Base-by-base conservation (phyloP, 2,797 vertebrate species). In the Pampus argenteus region DNA sequence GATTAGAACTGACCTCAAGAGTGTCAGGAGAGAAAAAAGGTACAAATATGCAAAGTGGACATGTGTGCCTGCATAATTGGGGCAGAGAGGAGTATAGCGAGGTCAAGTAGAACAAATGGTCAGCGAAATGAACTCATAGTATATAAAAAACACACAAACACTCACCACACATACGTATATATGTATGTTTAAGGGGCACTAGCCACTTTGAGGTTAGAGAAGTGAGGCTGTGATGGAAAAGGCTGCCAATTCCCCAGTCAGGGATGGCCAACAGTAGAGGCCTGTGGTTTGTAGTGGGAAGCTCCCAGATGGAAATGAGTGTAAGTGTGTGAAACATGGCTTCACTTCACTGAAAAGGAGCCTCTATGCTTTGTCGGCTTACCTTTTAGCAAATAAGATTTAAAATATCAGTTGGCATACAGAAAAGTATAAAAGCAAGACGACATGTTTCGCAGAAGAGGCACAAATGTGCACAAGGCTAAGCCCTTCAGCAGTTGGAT, bases 401-500 rank as follows among this genome's bases (percentile, higher is more conserved):
- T 66, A n/a, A 86, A 84, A 79, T 79, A 66, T 81, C 61, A 82
- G 36, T 51, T 28, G 61, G 60, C 31, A 59, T 73, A 44, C 54
- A 74, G 57, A 71, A 73, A 82, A 80, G 40, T 72, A 73, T 51
- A 58, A 82, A 82, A 70, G 61, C 51, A 45, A 88, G 38, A 55
- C 1, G 13, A 31, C 20, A 1, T 74, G 65, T 78, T 83, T 84
- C 64, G 62, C 74, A 66, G 64, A 82, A 81, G 91, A 91, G 90
- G 74, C 76, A 76, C 61, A 79, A 76, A 85, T 60, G 54, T 78
- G 65, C 65, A 74, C 71, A 79, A 77, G 80, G 72, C 54, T 82
- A 89, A 85, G 67, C 82, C 71, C 71, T 82, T 81, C 79, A 83
- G 72, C 67, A 92, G 92, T 88, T 73, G 94, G 95, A 95, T 95